These are phyloP conservation scores for Rhinichthys osculus DNA, from an alignment of 2,797 vertebrate species.

Conservation along the genomic window DNA sequence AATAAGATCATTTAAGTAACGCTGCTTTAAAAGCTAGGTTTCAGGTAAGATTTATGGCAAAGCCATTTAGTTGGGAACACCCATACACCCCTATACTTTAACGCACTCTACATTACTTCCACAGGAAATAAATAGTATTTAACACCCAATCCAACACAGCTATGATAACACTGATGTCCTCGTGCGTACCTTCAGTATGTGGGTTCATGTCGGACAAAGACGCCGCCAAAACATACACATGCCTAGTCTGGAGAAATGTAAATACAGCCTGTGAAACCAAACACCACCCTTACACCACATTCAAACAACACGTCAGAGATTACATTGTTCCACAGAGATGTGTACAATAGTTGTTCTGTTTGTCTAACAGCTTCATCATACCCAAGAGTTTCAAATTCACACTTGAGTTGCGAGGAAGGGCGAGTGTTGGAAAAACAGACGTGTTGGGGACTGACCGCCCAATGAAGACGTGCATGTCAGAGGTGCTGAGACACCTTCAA, in stretches of 20 bases:
- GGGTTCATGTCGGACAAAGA: constrained; percentile 49
- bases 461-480: constrained; percentile 14
- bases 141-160: constrained; percentile 9
- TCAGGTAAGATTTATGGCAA: not conserved
- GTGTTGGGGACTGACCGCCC: not conserved
- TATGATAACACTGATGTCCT: constrained; percentile 36
- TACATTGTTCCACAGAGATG: constrained; percentile 18
- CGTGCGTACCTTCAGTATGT: constrained; percentile 24
- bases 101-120: not conserved
- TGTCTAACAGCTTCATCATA: constrained; percentile 7
- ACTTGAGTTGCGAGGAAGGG: not conserved
- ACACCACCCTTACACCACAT: constrained; percentile 38
- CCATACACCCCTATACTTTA: constrained; percentile 1
- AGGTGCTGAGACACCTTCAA: constrained; percentile 29
- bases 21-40: not conserved
- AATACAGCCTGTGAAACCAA: constrained; percentile 39
- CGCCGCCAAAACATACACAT: constrained; percentile 49
- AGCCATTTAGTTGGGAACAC: not conserved
- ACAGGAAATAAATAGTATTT: constrained; percentile 13
- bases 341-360: constrained; percentile 32
- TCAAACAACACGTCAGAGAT: constrained; percentile 40
- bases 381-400: constrained; percentile 35
- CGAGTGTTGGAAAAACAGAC: constrained; percentile 19
- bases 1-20: not conserved
- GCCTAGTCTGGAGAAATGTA: constrained; percentile 24